Percentiles rank a stretch among this genome's conserved stretches.
Conservation (phyloP, 2,113 vertebrate species). For the Cyanoderma ruficeps region DNA sequence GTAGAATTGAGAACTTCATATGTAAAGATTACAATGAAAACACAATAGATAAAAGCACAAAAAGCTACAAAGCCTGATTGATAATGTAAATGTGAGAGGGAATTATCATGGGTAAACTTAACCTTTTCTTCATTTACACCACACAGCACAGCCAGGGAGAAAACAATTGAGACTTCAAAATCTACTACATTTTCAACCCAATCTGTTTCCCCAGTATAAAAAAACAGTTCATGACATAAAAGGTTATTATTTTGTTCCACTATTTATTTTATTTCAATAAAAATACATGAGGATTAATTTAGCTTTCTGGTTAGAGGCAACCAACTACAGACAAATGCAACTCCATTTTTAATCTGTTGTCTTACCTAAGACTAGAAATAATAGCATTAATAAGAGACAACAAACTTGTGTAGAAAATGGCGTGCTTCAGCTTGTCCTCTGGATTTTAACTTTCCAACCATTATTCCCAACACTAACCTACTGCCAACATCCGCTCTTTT, state of each 20-base stretch:
- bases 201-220: constrained; percentile 13
- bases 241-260: background rate
- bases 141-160: background rate
- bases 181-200: background rate
- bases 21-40: constrained; percentile 46
- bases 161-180: constrained; percentile 33
- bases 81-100: constrained; percentile 32
- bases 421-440: background rate
- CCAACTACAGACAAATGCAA: background rate
- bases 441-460: background rate
- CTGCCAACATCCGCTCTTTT: background rate
- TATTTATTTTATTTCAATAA: background rate
- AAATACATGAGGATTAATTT: background rate
- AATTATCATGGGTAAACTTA: constrained; percentile 55
- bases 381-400: background rate
- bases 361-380: background rate
- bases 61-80: constrained; percentile 49
- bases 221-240: background rate
- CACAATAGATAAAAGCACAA: constrained; percentile 43
- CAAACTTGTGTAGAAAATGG: background rate
- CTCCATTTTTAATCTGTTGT: background rate
- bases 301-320: background rate
- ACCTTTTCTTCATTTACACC: constrained; percentile 53
- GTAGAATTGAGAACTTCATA: constrained; percentile 9
- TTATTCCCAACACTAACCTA: background rate